Evolutionary conservation across 2,888 invertebrate species (phyloP), one percentile per base, ranked within the genome.

Genomic region (Siphonodentalium dalli): DNA sequence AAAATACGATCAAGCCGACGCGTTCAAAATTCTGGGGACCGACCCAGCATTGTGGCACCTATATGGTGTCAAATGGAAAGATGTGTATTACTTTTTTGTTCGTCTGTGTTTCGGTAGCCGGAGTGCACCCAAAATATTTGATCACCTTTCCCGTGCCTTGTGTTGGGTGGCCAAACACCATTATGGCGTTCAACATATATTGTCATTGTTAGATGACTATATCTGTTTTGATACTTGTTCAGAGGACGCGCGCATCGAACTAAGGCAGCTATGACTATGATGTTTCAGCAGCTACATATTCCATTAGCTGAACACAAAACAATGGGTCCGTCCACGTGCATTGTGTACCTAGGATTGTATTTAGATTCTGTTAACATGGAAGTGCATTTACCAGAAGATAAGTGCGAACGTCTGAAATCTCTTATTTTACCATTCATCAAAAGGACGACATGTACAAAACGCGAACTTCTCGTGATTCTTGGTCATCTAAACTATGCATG

Each of bases 261-360:
- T 15, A 63, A 58, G 55, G 55, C 50, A 11, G 18, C 56, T 9
- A 13, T 61, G 8, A 41, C 37, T 13, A 18, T 27, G 5, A 20
- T 65, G 5, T 65, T 62, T 26, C 31, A 38, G 7, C 34, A 23
- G 8, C 44, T 65, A 2, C 45, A 46, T 15, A 44, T 65, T 21
- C 61, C 59, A 4, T 23, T 62, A 2, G 42, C 54, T 4, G 27
- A 39, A 11, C 42, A 54, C 18, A 60, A 65, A 29, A 55, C 57
- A 9, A 26, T 34, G 13, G 64, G 61, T 13, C 61, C 61, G 0
- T 23, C 44, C 1, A 29, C 41, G 2, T 11, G 15, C n/a, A 15
- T 62, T n/a, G 54, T 54, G 34, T 64, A 54, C 26, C 34, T 62
- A 4, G 64, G 53, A 27, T 43, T 63, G 20, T 54, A 58, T 27